Percentiles rank a stretch among this genome's conserved stretches.
phyloP scores from a whole-genome alignment of 2,797 vertebrate species.

The Enteromius paludinosus region DNA sequence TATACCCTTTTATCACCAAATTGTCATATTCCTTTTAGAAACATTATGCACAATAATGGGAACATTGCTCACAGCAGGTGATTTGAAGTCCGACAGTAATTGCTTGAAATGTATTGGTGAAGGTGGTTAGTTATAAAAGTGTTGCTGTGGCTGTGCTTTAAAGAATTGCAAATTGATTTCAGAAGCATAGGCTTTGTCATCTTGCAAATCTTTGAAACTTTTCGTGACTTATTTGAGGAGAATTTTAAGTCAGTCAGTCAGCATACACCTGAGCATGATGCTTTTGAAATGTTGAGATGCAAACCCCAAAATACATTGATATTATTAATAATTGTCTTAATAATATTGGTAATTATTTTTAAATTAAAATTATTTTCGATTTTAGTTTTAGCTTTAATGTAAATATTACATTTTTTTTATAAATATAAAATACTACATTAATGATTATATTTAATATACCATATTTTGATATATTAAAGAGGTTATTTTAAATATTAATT shows the following conservation, averaged over 20 bases:
- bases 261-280: neutral
- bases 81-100: neutral
- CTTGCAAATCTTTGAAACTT: no score
- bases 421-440: neutral
- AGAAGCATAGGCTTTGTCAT: slow-evolving; percentile 15
- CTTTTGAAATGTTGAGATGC: neutral
- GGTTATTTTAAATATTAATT: neutral
- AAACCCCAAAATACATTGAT: neutral
- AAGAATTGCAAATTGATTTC: neutral
- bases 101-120: slow-evolving; percentile 6
- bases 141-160: neutral
- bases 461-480: neutral
- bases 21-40: neutral
- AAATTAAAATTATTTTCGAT: neutral
- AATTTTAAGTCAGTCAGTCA: neutral
- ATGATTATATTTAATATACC: neutral
- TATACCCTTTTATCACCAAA: neutral
- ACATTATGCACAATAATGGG: neutral
- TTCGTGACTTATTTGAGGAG: neutral
- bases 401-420: neutral
- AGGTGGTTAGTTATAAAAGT: neutral
- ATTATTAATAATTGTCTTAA: neutral
- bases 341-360: neutral
- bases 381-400: neutral
- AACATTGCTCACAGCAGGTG: slow-evolving; percentile 11